Percentiles rank a stretch among this genome's conserved stretches.
Evolutionary conservation across 1,140 invertebrate species (phyloP).

Genomic region (Plectus sambesii): DNA sequence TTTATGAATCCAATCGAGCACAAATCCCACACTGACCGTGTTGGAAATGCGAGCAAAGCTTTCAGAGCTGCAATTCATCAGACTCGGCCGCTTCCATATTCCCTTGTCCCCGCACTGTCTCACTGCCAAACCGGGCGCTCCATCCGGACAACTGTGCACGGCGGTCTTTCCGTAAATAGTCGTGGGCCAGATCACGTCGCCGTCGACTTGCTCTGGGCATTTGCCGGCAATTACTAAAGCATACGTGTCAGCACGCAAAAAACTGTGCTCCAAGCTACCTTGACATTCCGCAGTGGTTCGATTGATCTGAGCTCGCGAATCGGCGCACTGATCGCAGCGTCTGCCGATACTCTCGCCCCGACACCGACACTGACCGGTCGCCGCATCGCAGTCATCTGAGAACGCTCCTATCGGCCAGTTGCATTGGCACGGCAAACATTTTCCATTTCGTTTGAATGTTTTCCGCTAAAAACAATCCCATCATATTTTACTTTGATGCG

Average conservation of each 20-base stretch:
- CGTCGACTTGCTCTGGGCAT: conserved; percentile 38
- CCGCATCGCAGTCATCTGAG: conserved; percentile 19
- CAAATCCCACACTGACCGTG: too few species aligned
- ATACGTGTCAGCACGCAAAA: too few species aligned
- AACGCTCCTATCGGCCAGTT: conserved; percentile 27
- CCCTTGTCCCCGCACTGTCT: too few species aligned
- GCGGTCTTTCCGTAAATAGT: conserved; percentile 27
- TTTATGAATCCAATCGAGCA: conserved; percentile 39
- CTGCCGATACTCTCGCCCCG: conserved; percentile 34
- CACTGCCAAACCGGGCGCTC: too few species aligned
- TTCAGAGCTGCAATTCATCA: conserved; percentile 11
- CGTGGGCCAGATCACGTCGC: conserved; percentile 38
- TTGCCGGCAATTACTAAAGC: conserved; percentile 23
- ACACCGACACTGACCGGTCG: conserved; percentile 35
- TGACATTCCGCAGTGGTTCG: conserved; percentile 27
- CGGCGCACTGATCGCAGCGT: conserved; percentile 37
- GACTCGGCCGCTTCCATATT: conserved; percentile 1
- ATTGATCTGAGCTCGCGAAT: conserved; percentile 3
- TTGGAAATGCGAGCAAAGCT: conserved; percentile 31
- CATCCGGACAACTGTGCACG: conserved; percentile 14
- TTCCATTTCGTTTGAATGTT: conserved; percentile 16
- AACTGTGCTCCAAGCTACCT: too few species aligned
- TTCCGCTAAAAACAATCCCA: conserved; percentile 19
- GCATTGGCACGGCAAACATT: conserved; percentile 38
- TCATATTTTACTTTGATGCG: too few species aligned